These are phyloP conservation scores for Arrhopalites spinosus DNA, from an alignment of 2,888 invertebrate genomes.

Conservation along the genomic window DNA sequence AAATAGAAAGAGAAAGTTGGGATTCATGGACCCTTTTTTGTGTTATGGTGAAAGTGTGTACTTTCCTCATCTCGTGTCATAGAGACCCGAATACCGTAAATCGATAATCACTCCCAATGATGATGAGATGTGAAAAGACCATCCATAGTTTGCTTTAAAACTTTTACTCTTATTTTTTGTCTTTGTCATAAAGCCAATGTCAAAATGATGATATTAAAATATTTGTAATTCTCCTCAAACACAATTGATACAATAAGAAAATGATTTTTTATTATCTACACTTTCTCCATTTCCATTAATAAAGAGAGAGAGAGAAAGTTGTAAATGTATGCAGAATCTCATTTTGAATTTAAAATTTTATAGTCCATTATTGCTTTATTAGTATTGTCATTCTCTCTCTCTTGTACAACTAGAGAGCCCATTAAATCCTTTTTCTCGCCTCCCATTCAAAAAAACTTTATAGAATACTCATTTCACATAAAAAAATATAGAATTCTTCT, in stretches of 20 bases:
- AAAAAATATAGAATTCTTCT: background rate
- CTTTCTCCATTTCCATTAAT: too few species aligned
- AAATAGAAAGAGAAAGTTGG: too few species aligned
- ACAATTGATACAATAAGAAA: too few species aligned
- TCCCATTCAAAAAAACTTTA: too few species aligned
- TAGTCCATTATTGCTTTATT: too few species aligned
- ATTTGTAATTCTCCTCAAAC: too few species aligned
- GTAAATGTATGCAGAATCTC: background rate
- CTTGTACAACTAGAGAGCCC: too few species aligned
- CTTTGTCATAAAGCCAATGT: background rate
- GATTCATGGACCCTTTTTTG: too few species aligned
- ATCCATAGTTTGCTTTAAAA: background rate
- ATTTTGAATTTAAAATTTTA: too few species aligned
- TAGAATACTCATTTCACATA: background rate
- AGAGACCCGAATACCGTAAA: constrained; percentile 11
- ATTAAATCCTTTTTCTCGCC: too few species aligned
- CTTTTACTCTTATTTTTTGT: background rate
- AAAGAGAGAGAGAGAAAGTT: background rate
- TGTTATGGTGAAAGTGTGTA: background rate
- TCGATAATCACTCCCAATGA: constrained; percentile 18
- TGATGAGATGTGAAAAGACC: constrained; percentile 10
- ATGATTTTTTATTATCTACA: too few species aligned
- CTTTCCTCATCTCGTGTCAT: constrained; percentile 9
- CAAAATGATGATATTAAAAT: background rate
- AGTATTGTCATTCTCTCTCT: too few species aligned